These are phyloP conservation scores for Amaurobius ferox DNA, from an alignment of 2,888 invertebrate species.

Conservation along the genomic window DNA sequence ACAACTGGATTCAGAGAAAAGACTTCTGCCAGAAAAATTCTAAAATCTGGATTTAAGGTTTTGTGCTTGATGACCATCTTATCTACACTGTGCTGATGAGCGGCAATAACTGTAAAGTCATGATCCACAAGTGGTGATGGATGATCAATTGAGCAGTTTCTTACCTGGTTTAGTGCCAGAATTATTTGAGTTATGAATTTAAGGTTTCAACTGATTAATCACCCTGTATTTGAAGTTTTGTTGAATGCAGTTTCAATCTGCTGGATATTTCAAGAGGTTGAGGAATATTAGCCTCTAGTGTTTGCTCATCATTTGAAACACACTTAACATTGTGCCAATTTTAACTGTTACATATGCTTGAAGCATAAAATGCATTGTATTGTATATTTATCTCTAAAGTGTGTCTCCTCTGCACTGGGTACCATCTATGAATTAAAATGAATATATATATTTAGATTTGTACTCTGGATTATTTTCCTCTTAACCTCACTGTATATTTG, in stretches of 20 bases:
- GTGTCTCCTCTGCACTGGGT: not conserved
- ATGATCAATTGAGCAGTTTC: too few species aligned
- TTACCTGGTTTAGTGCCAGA: too few species aligned
- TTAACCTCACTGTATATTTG: not conserved
- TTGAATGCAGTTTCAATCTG: not conserved
- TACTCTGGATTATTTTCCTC: not conserved
- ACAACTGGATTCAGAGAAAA: too few species aligned
- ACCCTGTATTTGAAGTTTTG: not conserved
- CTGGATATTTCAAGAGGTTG: not conserved
- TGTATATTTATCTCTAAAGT: not conserved
- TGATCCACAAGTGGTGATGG: too few species aligned
- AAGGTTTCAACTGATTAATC: too few species aligned
- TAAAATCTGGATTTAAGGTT: too few species aligned
- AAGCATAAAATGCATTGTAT: slow-evolving; percentile 2
- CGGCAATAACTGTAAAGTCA: too few species aligned
- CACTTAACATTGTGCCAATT: slow-evolving; percentile 13
- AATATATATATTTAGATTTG: not conserved
- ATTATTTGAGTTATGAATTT: too few species aligned
- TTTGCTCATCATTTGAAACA: slow-evolving; percentile 13
- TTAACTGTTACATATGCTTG: slow-evolving; percentile 9
- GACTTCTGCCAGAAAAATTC: too few species aligned
- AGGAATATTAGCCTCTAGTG: not conserved
- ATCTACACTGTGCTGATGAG: too few species aligned
- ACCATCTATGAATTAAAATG: not conserved
- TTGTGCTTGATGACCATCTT: too few species aligned